Evolutionary conservation across 2,888 invertebrate species (phyloP), one percentile per base, ranked within the genome.

Genomic region (Drosophila monieri): DNA sequence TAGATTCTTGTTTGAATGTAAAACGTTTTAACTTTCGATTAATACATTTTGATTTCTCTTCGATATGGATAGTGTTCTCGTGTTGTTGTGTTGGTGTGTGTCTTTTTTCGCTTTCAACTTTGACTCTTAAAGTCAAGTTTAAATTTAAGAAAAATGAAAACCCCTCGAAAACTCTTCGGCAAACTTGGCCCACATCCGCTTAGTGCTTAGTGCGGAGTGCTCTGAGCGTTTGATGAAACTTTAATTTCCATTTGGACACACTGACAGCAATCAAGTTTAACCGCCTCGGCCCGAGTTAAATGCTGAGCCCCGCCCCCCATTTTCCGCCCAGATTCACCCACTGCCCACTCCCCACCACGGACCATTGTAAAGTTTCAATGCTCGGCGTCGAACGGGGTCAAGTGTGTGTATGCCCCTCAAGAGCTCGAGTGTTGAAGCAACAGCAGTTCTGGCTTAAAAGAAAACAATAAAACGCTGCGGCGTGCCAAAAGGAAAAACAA

Each of bases 381-480:
- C 56, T 64, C 64, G 52, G 18, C 61, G 55, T 30, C 47, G 32
- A 83, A 87, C 70, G 77, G 75, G 88, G 88, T 83, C 81, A 87
- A 83, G 81, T 78, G 78, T 85, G 74, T 85, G 73, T 87, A 78
- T 77, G 55, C 48, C 48, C 46, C 68, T 73, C 73, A 51, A 84
- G 69, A 55, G 60, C 69, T 85, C 70, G 70, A 87, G 80, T 76
- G 83, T 72, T 62, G 69, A 54, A 80, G 79, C 32, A 59, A 57
- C 47, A 47, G 78, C 73, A 62, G 75, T 59, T 47, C 39, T 30
- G 47, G 21, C 66, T 67, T 64, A 57, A 78, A 87, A 74, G 81
- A 87, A 87, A 85, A 85, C 85, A 85, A 87, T 83, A 87, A 87
- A 80, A 78, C 65, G 53, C 47, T 77, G 60, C 35, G 69, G 74